Evolutionary conservation across 2,888 invertebrate genomes (phyloP).

Genomic region (Allolobophora icterica): DNA sequence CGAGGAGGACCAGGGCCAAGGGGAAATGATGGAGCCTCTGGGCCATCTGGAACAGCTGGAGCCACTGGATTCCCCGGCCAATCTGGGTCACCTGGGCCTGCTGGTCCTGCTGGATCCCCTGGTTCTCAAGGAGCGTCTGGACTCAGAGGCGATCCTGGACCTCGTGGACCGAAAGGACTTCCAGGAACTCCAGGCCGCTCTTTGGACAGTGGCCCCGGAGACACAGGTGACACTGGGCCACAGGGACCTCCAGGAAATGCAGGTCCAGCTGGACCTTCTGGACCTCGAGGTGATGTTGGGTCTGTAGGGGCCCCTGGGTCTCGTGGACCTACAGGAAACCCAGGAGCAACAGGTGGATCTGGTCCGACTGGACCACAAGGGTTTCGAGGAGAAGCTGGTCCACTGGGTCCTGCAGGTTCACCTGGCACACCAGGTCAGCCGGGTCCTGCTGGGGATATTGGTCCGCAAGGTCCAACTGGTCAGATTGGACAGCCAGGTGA

Average conservation of each 20-base stretch:
- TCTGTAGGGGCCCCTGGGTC: constrained; percentile 35
- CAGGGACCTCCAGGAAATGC: constrained; percentile 28
- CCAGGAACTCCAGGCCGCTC: constrained; percentile 1
- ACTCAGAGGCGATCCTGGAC: constrained; percentile 23
- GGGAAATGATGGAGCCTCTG: constrained; percentile 14
- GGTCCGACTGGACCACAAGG: constrained; percentile 47
- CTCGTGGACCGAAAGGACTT: constrained; percentile 28
- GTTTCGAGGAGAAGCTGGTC: constrained; percentile 50
- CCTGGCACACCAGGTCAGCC: constrained; percentile 51
- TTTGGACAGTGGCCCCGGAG: not conserved
- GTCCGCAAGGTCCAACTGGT: constrained; percentile 58
- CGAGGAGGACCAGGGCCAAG: constrained; percentile 26
- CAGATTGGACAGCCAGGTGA: constrained; percentile 23
- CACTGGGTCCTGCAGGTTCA: constrained; percentile 28
- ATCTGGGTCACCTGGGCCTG: constrained; percentile 30
- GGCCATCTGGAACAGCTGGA: constrained; percentile 38
- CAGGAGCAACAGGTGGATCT: not conserved
- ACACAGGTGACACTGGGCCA: constrained; percentile 31
- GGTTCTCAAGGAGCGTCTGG: constrained; percentile 29
- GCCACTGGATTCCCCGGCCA: constrained; percentile 35
- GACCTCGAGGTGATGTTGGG: constrained; percentile 42
- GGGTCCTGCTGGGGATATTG: constrained; percentile 68
- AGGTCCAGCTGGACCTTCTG: constrained; percentile 41
- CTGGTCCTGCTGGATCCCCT: constrained; percentile 34
- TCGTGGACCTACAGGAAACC: constrained; percentile 29